Percentiles rank a stretch among this genome's conserved stretches.
These are phyloP conservation scores for Pardosa pseudoannulata DNA, from an alignment of 2,888 invertebrate genomes.

Conservation along the genomic window DNA sequence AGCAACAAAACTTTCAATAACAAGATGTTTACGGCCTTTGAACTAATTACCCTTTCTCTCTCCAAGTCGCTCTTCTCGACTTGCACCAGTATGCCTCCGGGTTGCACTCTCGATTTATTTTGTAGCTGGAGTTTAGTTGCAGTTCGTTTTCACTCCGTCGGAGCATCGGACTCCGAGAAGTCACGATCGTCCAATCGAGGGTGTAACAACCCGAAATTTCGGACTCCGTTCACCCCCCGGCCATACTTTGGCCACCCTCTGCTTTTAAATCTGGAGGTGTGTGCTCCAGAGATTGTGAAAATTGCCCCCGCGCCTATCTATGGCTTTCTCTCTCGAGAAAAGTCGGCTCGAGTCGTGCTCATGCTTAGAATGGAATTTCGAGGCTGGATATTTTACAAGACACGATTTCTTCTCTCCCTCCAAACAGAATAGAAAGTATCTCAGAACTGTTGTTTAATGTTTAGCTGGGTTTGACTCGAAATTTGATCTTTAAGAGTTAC, in stretches of 20 bases:
- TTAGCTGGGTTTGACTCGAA: too few species aligned
- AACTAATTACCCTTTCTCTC: background rate
- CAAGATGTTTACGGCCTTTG: slow-evolving; percentile 7
- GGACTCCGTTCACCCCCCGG: slow-evolving; percentile 15
- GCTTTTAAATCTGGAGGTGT: background rate
- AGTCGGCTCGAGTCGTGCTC: background rate
- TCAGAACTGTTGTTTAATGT: too few species aligned
- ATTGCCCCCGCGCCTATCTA: slow-evolving; percentile 33
- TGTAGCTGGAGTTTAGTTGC: slow-evolving; percentile 6
- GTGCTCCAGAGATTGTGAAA: slow-evolving; percentile 38
- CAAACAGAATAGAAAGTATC: too few species aligned
- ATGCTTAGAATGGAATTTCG: background rate
- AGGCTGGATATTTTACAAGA: too few species aligned
- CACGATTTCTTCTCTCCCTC: too few species aligned
- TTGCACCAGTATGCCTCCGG: background rate
- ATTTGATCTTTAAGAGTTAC: too few species aligned
- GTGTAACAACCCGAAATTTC: slow-evolving; percentile 57
- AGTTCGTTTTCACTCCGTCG: slow-evolving; percentile 45
- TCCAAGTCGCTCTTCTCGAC: background rate
- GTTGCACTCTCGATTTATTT: slow-evolving; percentile 14
- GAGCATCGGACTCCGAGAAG: slow-evolving; percentile 54
- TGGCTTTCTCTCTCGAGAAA: background rate
- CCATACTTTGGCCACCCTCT: slow-evolving; percentile 14
- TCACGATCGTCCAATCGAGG: slow-evolving; percentile 61
- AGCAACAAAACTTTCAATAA: background rate